Evolutionary conservation across 2,888 invertebrate species (phyloP), one percentile per base, ranked within the genome.

Genomic region (Scaptomyza parva): DNA sequence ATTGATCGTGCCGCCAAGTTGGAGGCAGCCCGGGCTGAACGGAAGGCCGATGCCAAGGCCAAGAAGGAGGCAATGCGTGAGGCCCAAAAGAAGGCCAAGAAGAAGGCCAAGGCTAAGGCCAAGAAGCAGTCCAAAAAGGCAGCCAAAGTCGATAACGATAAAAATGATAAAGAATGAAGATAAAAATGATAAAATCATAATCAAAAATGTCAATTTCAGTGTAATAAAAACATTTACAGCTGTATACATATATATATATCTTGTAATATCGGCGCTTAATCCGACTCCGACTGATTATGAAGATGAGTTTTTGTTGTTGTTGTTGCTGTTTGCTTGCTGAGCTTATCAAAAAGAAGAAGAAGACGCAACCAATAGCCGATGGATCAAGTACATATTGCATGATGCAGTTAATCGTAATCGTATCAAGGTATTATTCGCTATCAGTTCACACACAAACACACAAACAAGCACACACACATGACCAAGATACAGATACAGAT

Each of bases 351-450:
- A 14, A 22, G 2, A 9, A 26, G 26, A 26, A 7, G 24, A 24
- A 26, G 30, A 30, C n/a, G 33, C 33, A 33, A 7, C 6, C 33
- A n/a, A n/a, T 70, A 57, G 63, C 55, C 47, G n/a, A n/a, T n/a
- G 57, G 70, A 54, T 54, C 53, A 47, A 53, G 66, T 35, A 55
- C 54, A 48, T n/a, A n/a, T 9, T 22, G 45, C 45, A 37, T 30
- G 33, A 39, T 35, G 35, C 43, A 39, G 35, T 26, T n/a, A 35
- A 35, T 35, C 14, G 35, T 51, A 50, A 44, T 50, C 43, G 63
- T 26, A 67, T 48, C 58, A 73, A 57, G 47, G 74, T 68, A 68
- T 39, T 50, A 33, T 53, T 35, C 39, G 37, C 52, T 70, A 70
- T 70, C 70, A 74, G 75, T 18, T 39, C 40, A 33, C 26, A 44